A percentile compares a stretch with the other conserved stretches of the same genome.
These are phyloP conservation scores for Eristalinus aeneus DNA, from an alignment of 2,888 invertebrate species.

Conservation along the genomic window DNA sequence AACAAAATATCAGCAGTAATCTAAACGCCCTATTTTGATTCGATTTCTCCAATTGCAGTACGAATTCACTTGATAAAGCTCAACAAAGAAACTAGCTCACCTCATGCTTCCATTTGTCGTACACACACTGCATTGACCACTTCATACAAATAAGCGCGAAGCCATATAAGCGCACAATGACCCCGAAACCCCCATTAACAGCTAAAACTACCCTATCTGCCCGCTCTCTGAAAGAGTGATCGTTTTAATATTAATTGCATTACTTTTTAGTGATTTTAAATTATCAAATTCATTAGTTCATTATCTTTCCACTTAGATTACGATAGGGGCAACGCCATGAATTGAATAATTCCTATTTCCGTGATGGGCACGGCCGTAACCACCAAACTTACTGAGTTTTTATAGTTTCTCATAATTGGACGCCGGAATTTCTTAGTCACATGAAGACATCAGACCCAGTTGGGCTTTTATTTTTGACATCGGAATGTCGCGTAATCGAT, in stretches of 20 bases:
- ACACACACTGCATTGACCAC: background rate
- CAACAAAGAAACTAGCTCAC: slow-evolving; percentile 41
- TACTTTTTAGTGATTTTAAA: background rate
- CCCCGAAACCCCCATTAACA: slow-evolving; percentile 9
- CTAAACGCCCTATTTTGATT: background rate
- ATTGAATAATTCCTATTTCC: slow-evolving; percentile 9
- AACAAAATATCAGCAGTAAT: background rate
- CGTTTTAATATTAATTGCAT: background rate
- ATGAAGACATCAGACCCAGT: background rate
- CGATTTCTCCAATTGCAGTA: background rate
- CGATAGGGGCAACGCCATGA: slow-evolving; percentile 6
- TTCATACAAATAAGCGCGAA: slow-evolving; percentile 5
- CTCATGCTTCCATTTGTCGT: slow-evolving; percentile 23
- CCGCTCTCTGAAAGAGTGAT: background rate
- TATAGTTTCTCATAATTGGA: background rate
- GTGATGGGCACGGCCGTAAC: slow-evolving; percentile 16
- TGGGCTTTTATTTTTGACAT: background rate
- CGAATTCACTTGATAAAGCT: background rate
- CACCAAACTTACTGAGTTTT: background rate
- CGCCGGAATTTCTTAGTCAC: background rate
- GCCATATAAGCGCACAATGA: slow-evolving; percentile 24
- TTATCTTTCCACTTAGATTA: background rate
- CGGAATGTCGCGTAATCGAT: background rate
- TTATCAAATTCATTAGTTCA: background rate
- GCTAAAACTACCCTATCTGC: background rate